phyloP scores from a whole-genome alignment of 2,888 invertebrate genomes.

The Hirtodrosophila duncani region DNA sequence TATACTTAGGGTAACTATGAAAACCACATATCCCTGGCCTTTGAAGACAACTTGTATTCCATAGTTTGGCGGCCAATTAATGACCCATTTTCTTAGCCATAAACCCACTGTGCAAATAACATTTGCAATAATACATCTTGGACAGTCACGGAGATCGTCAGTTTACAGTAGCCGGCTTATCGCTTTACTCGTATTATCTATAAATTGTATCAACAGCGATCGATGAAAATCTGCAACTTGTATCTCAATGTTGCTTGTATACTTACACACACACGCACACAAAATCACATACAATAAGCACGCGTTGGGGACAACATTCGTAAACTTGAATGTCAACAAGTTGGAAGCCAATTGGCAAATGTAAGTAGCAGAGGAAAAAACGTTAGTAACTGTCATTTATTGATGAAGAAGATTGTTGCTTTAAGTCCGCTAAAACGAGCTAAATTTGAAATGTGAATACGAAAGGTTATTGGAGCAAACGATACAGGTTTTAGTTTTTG shows the following conservation, averaged over 20 bases:
- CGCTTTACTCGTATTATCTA: conserved; percentile 36
- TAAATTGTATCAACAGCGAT: conserved; percentile 44
- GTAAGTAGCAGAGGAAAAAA: conserved; percentile 33
- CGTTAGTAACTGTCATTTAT: conserved; percentile 62
- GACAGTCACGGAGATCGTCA: no score
- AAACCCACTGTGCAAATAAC: no score
- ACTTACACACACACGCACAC: conserved; percentile 2
- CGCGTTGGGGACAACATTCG: conserved; percentile 37
- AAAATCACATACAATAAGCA: conserved; percentile 31
- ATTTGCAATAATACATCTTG: no score
- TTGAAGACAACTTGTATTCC: no score
- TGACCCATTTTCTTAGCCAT: no score
- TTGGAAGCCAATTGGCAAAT: conserved; percentile 31
- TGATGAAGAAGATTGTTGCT: conserved; percentile 60
- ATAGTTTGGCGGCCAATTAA: no score
- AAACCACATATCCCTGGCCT: no score
- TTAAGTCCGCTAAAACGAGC: neutral
- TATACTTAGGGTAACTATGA: no score
- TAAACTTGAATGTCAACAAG: conserved; percentile 60
- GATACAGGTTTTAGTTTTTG: conserved; percentile 9
- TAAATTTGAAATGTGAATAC: conserved; percentile 34
- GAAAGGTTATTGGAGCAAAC: conserved; percentile 68
- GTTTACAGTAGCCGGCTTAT: conserved; percentile 10
- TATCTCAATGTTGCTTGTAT: conserved; percentile 48
- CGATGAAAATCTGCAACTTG: conserved; percentile 54